These are phyloP conservation scores for Trematomus loennbergii DNA, from an alignment of 2,113 vertebrate species.

Conservation along the genomic window DNA sequence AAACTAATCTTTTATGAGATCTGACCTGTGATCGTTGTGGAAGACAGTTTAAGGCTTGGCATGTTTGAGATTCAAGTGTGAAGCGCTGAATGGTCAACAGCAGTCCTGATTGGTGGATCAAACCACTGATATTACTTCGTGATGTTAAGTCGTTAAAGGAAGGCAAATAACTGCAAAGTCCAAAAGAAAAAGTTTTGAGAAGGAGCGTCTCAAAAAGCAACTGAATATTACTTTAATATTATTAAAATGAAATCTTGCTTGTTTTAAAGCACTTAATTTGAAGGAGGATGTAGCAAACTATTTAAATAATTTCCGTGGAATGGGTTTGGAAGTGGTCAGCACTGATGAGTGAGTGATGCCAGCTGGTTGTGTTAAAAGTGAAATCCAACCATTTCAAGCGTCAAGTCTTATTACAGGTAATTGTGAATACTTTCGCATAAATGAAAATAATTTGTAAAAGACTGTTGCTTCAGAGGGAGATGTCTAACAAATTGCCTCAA, in stretches of 20 bases:
- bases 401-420: background rate
- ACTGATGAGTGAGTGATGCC: conserved; percentile 6
- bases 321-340: background rate
- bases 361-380: conserved; percentile 15
- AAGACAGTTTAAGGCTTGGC: conserved; percentile 29
- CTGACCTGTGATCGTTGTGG: background rate
- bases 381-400: background rate
- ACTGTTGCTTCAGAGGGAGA: conserved; percentile 1
- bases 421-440: background rate
- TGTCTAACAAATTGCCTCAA: background rate
- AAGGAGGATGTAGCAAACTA: conserved; percentile 33
- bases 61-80: conserved; percentile 6
- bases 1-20: background rate
- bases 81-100: background rate
- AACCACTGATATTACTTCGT: conserved; percentile 13
- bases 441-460: background rate
- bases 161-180: conserved; percentile 10
- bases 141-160: conserved; percentile 24
- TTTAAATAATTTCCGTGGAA: conserved; percentile 8
- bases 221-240: background rate
- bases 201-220: background rate
- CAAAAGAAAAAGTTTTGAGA: background rate
- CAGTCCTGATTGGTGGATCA: conserved; percentile 11
- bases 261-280: conserved; percentile 41
- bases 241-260: background rate